phyloP scores from a whole-genome alignment of 2,113 vertebrate species.

The Coryphaenoides rupestris region DNA sequence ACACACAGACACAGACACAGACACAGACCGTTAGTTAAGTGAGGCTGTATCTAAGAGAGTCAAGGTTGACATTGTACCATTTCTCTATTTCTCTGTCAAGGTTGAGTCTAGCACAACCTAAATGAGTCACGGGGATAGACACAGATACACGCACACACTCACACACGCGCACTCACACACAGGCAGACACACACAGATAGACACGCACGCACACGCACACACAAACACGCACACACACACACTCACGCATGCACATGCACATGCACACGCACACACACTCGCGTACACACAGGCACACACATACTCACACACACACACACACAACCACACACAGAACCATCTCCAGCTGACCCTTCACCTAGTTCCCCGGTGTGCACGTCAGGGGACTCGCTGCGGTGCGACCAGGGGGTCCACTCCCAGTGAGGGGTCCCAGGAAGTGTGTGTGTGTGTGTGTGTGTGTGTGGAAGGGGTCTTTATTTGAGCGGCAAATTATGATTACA shows the following conservation, averaged over 20 bases:
- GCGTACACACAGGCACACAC: constrained; percentile 10
- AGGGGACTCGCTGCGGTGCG: constrained; percentile 1
- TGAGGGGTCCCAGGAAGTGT: constrained; percentile 49
- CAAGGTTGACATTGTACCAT: constrained; percentile 22
- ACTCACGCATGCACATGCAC: constrained; percentile 5
- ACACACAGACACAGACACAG: constrained; percentile 3
- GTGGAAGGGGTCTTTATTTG: constrained; percentile 65
- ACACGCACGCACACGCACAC: too few relatives aligned
- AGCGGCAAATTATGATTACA: constrained; percentile 59
- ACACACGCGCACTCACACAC: too few relatives aligned
- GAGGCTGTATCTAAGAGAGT: background rate
- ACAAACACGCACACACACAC: too few relatives aligned
- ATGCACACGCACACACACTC: constrained; percentile 13
- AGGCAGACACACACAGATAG: too few relatives aligned
- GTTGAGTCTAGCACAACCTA: constrained; percentile 17
- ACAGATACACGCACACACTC: too few relatives aligned
- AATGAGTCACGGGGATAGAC: too few relatives aligned
- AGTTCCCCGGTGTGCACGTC: constrained; percentile 19
- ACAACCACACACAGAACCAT: background rate
- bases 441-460: too few relatives aligned
- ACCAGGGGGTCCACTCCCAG: too few relatives aligned
- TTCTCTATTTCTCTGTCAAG: constrained; percentile 28
- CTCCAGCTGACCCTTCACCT: constrained; percentile 38
- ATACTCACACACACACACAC: constrained; percentile 1
- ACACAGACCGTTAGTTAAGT: background rate